Evolutionary conservation across 2,113 vertebrate species (phyloP).

Genomic region (Pseudopipra pipra): DNA sequence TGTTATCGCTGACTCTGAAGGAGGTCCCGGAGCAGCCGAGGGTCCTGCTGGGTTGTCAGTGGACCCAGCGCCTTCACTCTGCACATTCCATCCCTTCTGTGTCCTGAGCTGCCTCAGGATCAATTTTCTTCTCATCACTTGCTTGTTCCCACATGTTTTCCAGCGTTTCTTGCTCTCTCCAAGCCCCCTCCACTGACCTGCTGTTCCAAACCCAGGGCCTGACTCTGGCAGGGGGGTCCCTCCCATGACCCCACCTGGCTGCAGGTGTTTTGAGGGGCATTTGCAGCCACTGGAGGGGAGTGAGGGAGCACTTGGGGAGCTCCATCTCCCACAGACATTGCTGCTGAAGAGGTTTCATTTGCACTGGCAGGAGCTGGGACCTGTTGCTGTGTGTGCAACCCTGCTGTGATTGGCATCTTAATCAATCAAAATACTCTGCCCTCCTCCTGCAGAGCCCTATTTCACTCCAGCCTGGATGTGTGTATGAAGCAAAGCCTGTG

Average conservation of each 20-base stretch:
- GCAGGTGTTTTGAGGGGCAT: neutral
- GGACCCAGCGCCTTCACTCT: neutral
- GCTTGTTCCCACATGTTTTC: neutral
- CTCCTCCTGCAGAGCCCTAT: neutral
- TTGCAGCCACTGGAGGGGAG: neutral
- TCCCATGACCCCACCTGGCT: neutral
- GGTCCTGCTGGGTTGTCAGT: neutral
- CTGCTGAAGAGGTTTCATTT: neutral
- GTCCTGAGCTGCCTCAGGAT: neutral
- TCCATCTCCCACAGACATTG: accelerated
- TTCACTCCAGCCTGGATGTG: neutral
- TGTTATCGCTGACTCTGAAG: neutral
- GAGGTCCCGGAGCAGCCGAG: neutral
- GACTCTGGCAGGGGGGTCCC: neutral
- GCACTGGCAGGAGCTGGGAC: neutral
- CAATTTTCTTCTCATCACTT: neutral
- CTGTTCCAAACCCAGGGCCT: neutral
- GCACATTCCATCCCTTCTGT: neutral
- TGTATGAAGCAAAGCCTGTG: neutral
- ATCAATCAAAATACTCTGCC: neutral
- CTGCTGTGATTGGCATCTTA: neutral
- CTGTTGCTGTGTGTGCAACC: neutral
- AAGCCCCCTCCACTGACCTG: accelerated
- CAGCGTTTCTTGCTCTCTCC: neutral
- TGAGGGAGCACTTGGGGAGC: neutral